Conservation (phyloP, 2,797 vertebrate species). For the Mormyrops boulengeri region DNA sequence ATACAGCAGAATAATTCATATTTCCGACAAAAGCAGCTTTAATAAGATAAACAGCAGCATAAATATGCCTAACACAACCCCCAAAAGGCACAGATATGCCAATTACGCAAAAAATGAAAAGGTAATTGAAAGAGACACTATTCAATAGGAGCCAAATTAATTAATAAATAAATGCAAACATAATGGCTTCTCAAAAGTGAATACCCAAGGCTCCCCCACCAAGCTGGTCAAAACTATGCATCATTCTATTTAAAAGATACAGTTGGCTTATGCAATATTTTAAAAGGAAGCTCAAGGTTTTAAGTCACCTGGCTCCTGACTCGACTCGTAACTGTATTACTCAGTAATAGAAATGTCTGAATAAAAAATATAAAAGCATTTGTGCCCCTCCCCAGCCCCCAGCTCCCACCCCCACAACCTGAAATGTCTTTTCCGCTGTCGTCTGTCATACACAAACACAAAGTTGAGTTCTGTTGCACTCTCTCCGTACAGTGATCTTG, state of each 20-base stretch:
- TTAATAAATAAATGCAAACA: conserved; percentile 4
- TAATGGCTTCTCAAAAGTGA: background rate
- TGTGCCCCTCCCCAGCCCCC: background rate
- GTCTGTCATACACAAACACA: background rate
- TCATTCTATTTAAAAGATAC: background rate
- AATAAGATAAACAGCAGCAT: background rate
- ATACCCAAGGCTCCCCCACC: background rate
- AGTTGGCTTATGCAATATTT: background rate
- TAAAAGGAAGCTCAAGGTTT: background rate
- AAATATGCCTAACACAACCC: background rate
- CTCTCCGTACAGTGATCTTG: too few species aligned
- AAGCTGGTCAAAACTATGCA: background rate
- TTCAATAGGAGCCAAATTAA: background rate
- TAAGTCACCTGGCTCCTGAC: background rate
- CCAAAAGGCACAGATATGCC: background rate
- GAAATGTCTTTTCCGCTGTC: background rate
- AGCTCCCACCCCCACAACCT: background rate
- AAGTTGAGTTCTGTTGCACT: background rate
- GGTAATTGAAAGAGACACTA: background rate
- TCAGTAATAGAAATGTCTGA: background rate
- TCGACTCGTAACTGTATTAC: background rate
- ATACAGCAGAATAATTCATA: background rate
- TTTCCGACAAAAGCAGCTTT: background rate
- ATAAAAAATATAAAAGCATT: background rate
- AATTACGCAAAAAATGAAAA: background rate